These are phyloP conservation scores for Rhopalosiphum padi DNA, from an alignment of 1,140 invertebrate species.

Conservation along the genomic window DNA sequence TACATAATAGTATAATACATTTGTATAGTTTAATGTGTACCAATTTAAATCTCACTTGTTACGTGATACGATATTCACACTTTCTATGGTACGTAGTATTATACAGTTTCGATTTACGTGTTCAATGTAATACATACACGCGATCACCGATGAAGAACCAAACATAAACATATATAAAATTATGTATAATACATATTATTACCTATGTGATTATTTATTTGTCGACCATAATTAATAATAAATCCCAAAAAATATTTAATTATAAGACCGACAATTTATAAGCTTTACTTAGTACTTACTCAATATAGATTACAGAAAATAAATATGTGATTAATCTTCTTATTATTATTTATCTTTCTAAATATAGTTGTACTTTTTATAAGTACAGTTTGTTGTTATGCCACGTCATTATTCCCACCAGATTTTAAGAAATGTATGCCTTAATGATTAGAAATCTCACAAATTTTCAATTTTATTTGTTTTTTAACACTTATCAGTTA, in stretches of 20 bases:
- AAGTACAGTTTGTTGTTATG: not conserved
- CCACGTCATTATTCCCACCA: not conserved
- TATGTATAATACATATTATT: not conserved
- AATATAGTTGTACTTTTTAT: not conserved
- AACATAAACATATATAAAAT: not conserved
- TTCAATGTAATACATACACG: not conserved
- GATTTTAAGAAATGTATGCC: not conserved
- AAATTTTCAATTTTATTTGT: not conserved
- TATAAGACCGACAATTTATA: not conserved
- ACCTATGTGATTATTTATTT: not conserved
- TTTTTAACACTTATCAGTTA: not conserved
- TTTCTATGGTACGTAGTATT: not conserved
- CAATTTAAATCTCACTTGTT: not conserved
- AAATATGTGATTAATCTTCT: not conserved
- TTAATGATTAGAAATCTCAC: not conserved
- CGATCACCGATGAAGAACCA: not conserved
- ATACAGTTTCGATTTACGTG: not conserved
- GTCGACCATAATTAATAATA: not conserved
- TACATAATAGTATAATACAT: not conserved
- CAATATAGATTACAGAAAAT: slow-evolving; percentile 1
- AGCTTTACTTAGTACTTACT: not conserved
- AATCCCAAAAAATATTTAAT: not conserved
- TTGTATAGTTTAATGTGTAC: not conserved
- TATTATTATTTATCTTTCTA: not conserved
- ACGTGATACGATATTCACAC: not conserved